Evolutionary conservation across 2,113 vertebrate species (phyloP).

Genomic region (Cisticola juncidis): DNA sequence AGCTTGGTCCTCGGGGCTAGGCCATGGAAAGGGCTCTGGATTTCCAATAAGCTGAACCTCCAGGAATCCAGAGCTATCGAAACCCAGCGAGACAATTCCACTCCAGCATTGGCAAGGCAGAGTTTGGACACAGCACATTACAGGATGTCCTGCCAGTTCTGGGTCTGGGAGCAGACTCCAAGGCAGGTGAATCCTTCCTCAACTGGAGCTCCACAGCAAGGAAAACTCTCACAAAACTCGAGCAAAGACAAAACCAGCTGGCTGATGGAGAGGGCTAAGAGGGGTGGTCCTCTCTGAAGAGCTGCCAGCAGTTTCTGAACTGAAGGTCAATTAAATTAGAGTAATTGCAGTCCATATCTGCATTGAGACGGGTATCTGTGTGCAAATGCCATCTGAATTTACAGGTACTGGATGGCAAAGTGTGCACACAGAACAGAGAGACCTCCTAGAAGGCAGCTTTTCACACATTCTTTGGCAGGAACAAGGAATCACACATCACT

Average conservation of each 20-base stretch:
- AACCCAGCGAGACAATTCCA: neutral
- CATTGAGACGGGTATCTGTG: neutral
- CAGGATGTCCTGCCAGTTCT: slow-evolving; percentile 58
- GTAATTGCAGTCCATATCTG: neutral
- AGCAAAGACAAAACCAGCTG: neutral
- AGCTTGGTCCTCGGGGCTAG: neutral
- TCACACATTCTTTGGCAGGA: neutral
- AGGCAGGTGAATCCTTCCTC: slow-evolving; percentile 54
- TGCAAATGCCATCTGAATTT: neutral
- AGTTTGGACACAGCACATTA: slow-evolving; percentile 3
- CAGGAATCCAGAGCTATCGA: slow-evolving; percentile 30
- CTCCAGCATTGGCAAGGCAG: slow-evolving; percentile 18
- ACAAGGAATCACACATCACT: too few relatives aligned
- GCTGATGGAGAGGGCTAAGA: neutral
- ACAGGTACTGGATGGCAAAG: neutral
- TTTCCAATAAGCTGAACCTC: slow-evolving; percentile 41
- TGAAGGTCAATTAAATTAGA: neutral
- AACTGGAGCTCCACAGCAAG: neutral
- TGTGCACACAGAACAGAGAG: neutral
- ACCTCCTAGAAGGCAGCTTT: neutral
- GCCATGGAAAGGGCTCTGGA: slow-evolving; percentile 1
- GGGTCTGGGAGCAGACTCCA: neutral
- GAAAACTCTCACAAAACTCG: neutral
- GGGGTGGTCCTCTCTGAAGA: neutral
- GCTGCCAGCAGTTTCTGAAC: neutral